These are phyloP conservation scores for Colostygia pectinataria DNA, from an alignment of 2,888 invertebrate genomes.

Conservation along the genomic window DNA sequence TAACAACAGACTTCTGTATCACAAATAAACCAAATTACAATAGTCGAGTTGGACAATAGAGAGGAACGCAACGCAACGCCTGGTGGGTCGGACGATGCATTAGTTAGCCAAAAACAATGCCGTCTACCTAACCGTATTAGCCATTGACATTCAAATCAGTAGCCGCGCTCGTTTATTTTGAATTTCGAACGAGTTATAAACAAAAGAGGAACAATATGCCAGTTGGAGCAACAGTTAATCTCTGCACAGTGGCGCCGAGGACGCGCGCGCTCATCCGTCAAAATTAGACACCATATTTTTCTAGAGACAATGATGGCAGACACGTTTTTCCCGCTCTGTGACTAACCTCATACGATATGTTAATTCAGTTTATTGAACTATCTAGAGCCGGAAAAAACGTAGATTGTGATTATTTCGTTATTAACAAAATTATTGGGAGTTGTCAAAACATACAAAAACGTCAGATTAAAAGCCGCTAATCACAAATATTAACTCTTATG, in stretches of 20 bases:
- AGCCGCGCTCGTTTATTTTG: constrained; percentile 75
- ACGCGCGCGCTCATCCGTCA: constrained; percentile 71
- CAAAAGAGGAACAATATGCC: constrained; percentile 69
- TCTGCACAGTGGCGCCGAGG: constrained; percentile 75
- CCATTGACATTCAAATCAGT: constrained; percentile 81
- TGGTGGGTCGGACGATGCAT: constrained; percentile 29
- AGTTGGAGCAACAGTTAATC: constrained; percentile 79
- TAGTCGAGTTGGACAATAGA: constrained; percentile 14
- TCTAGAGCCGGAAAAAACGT: too few relatives aligned
- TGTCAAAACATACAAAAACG: too few relatives aligned
- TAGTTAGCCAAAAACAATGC: constrained; percentile 74
- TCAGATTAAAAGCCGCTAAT: too few relatives aligned
- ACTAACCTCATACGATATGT: background rate
- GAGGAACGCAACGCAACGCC: constrained; percentile 23
- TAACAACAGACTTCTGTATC: constrained; percentile 25
- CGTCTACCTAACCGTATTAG: constrained; percentile 69
- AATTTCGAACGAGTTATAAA: constrained; percentile 68
- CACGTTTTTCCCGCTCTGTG: constrained; percentile 13
- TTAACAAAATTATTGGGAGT: too few relatives aligned
- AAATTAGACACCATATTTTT: constrained; percentile 67
- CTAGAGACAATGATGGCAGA: constrained; percentile 42
- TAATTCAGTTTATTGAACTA: too few relatives aligned
- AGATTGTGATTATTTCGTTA: too few relatives aligned
- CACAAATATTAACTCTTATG: too few relatives aligned
- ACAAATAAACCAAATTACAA: constrained; percentile 25